Percentiles rank a stretch among this genome's conserved stretches.
phyloP scores from a whole-genome alignment of 2,797 vertebrate genomes.

The Enteromius radiatus region DNA sequence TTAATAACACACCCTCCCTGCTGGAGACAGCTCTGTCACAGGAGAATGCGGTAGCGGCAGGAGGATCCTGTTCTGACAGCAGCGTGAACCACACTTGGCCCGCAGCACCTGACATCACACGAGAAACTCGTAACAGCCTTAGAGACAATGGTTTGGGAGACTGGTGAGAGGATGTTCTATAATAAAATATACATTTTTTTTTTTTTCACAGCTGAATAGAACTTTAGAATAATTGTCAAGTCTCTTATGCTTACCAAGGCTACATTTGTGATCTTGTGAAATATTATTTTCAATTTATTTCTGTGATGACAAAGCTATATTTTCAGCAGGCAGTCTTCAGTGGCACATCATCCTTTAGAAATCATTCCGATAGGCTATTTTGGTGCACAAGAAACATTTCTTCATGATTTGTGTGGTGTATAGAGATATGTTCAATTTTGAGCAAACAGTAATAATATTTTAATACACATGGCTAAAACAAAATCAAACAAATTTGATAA shows the following conservation, averaged over 20 bases:
- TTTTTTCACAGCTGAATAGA: background rate
- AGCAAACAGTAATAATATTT: background rate
- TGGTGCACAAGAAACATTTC: too few relatives aligned
- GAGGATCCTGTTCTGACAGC: constrained; percentile 74
- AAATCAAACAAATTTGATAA: background rate
- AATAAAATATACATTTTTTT: background rate
- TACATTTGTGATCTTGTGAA: too few relatives aligned
- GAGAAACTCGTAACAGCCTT: constrained; percentile 92
- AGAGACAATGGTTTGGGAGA: constrained; percentile 90
- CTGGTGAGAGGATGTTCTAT: constrained; percentile 76
- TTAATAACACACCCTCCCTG: constrained; percentile 85
- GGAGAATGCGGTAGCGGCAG: constrained; percentile 76
- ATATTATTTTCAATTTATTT: too few relatives aligned
- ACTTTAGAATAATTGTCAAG: background rate
- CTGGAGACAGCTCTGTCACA: constrained; percentile 89
- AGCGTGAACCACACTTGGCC: constrained; percentile 87
- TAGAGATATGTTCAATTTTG: background rate
- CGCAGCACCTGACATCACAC: constrained; percentile 95
- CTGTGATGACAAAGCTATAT: background rate
- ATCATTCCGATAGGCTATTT: too few relatives aligned
- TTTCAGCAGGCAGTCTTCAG: too few relatives aligned
- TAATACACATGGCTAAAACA: background rate
- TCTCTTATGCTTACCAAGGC: too few relatives aligned
- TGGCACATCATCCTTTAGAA: too few relatives aligned
- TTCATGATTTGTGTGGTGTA: background rate